Conservation (phyloP, 1,140 invertebrate genomes). For the Drosophila funebris region DNA sequence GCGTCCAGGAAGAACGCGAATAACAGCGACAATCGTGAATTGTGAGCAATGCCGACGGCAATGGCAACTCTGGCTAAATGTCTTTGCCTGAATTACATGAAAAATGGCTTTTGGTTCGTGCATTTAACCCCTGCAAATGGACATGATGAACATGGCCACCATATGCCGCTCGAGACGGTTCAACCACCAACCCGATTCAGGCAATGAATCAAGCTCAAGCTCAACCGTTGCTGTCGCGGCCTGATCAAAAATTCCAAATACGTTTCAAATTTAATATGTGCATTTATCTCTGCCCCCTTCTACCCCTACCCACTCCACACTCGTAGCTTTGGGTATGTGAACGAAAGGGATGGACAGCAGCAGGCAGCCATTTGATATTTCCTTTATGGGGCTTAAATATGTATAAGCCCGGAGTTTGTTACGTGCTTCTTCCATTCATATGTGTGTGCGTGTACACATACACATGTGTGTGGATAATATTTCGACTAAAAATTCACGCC, state of each 20-base stretch:
- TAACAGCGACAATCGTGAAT: constrained; percentile 31
- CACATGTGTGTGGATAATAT: constrained; percentile 50
- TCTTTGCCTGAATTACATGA: constrained; percentile 16
- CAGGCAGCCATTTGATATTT: constrained; percentile 65
- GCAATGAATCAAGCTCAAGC: constrained; percentile 10
- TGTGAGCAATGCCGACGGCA: constrained; percentile 15
- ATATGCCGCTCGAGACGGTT: constrained; percentile 38
- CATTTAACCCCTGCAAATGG: constrained; percentile 52
- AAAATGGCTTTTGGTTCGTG: constrained; percentile 46
- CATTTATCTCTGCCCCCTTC: constrained; percentile 60
- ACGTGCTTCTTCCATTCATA: constrained; percentile 38
- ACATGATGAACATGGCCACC: constrained; percentile 2
- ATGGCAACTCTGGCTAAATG: constrained; percentile 39
- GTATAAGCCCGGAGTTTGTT: constrained; percentile 68
- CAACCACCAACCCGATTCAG: constrained; percentile 14
- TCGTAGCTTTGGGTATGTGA: background rate
- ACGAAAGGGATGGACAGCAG: constrained; percentile 35
- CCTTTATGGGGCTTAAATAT: constrained; percentile 81
- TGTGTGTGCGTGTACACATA: constrained; percentile 24
- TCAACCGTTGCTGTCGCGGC: constrained; percentile 30
- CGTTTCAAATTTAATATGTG: constrained; percentile 83
- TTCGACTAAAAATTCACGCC: constrained; percentile 78
- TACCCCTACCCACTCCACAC: background rate
- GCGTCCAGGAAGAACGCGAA: constrained; percentile 21
- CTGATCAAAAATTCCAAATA: constrained; percentile 82